These are phyloP conservation scores for Carterocephalus palaemon DNA, from an alignment of 2,888 invertebrate species.

Conservation along the genomic window DNA sequence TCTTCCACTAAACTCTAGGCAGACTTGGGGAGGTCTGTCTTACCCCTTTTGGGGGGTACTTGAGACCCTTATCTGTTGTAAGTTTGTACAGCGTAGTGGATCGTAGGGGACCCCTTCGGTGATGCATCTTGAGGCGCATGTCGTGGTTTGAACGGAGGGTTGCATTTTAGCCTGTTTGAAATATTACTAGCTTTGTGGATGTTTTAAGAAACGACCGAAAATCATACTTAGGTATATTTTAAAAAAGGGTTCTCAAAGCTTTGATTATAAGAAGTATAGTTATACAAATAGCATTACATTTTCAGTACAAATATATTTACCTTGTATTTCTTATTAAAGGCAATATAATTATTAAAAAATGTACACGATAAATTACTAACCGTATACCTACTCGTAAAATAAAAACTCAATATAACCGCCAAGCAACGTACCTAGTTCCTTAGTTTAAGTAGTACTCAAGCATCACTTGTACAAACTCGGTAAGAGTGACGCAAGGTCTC, in stretches of 20 bases:
- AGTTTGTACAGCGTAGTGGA: slow-evolving; percentile 77
- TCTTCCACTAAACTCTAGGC: slow-evolving; percentile 72
- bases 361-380: no score
- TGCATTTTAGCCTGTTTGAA: slow-evolving; percentile 26
- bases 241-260: no score
- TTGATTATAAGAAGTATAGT: no score
- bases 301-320: no score
- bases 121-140: slow-evolving; percentile 72
- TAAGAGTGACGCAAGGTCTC: slow-evolving; percentile 16
- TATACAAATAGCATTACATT: no score
- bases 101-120: slow-evolving; percentile 73
- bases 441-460: slow-evolving; percentile 3
- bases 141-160: slow-evolving; percentile 44
- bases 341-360: no score
- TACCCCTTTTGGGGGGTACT: slow-evolving; percentile 78
- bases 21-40: slow-evolving; percentile 70
- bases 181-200: slow-evolving; percentile 21
- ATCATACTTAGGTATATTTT: no score
- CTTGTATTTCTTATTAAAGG: no score
- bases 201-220: slow-evolving; percentile 27
- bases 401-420: no score
- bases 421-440: no score
- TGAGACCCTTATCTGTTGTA: slow-evolving; percentile 75
- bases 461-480: slow-evolving; percentile 15
- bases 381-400: no score